Conservation (phyloP, 2,113 vertebrate species). For the Glaucidium brasilianum region DNA sequence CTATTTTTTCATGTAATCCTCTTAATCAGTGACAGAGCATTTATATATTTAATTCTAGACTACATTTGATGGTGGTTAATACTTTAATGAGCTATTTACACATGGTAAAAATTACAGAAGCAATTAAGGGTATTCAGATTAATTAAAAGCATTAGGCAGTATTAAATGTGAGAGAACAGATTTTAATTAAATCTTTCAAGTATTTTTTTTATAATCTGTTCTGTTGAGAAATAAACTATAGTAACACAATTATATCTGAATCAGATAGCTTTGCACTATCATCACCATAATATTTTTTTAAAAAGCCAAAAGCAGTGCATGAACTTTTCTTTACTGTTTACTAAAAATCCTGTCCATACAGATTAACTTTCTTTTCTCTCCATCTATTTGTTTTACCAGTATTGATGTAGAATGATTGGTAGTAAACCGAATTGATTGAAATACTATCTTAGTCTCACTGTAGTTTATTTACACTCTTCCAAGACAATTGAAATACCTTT, state of each 20-base stretch:
- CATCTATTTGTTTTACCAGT: background rate
- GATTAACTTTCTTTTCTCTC: background rate
- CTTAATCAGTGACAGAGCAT: conserved; percentile 45
- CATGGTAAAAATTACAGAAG: conserved; percentile 68
- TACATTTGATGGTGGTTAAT: conserved; percentile 59
- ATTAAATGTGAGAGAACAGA: conserved; percentile 69
- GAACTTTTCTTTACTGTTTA: background rate
- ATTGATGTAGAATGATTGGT: background rate
- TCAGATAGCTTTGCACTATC: background rate
- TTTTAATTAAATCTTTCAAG: conserved; percentile 70
- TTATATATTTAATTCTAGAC: conserved; percentile 66
- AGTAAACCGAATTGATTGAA: background rate
- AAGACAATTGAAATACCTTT: background rate
- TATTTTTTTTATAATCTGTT: conserved; percentile 46
- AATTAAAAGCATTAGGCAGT: conserved; percentile 71
- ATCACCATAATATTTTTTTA: background rate
- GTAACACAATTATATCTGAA: conserved; percentile 11
- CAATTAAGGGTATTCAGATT: conserved; percentile 70
- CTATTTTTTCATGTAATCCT: conserved; percentile 53
- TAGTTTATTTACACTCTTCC: background rate
- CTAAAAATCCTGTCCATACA: background rate
- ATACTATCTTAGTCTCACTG: background rate
- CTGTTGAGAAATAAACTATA: conserved; percentile 29
- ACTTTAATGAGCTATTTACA: conserved; percentile 75
- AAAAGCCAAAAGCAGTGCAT: background rate